Percentiles rank a stretch among this genome's conserved stretches.
Conservation (phyloP, 1,140 invertebrate genomes). For the Lepeophtheirus salmonis region DNA sequence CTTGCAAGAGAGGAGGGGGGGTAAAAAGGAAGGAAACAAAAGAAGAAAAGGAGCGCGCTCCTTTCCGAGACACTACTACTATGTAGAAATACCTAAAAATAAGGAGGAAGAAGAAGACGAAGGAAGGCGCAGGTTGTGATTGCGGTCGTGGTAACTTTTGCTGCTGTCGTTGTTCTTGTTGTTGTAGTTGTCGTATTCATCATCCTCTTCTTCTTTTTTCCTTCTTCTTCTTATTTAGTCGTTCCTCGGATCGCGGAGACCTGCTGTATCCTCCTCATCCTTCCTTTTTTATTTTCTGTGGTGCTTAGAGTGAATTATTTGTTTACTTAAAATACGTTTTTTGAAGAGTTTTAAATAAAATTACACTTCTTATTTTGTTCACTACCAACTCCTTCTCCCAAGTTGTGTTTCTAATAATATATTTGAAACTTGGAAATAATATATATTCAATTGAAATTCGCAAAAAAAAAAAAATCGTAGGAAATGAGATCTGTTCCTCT, state of each 20-base stretch:
- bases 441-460: not conserved
- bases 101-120: not conserved
- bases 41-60: not conserved
- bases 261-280: not conserved
- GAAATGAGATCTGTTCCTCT: too few species aligned
- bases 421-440: not conserved
- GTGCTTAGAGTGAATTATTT: too few species aligned
- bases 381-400: not conserved
- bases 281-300: too few species aligned
- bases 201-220: not conserved
- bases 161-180: too few species aligned
- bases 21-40: not conserved
- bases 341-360: not conserved
- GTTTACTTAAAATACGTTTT: not conserved
- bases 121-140: not conserved
- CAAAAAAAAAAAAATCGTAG: too few species aligned
- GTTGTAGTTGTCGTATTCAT: not conserved
- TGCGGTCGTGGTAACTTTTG: not conserved
- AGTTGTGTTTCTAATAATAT: not conserved
- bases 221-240: not conserved
- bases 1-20: not conserved
- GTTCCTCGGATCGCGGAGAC: not conserved
- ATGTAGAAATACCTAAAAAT: not conserved
- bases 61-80: not conserved
- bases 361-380: not conserved